Conservation (phyloP, 2,113 vertebrate genomes). For the Otocyon megalotis region DNA sequence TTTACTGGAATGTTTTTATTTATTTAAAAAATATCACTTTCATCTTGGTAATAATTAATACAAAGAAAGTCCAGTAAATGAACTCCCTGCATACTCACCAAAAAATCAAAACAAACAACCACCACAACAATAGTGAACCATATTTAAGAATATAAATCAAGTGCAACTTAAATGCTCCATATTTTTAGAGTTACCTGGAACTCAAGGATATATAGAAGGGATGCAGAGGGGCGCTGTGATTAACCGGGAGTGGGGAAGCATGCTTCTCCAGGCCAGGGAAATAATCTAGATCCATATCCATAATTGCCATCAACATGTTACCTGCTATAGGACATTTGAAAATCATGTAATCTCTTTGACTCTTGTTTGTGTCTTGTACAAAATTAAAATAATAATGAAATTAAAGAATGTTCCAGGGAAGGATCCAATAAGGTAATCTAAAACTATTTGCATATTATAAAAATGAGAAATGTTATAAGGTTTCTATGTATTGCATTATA, state of each 20-base stretch:
- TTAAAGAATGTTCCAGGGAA: background rate
- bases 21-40: background rate
- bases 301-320: background rate
- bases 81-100: background rate
- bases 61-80: background rate
- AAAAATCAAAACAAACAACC: background rate
- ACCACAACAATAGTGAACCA: background rate
- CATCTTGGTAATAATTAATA: background rate
- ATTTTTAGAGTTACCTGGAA: background rate
- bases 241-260: fast-evolving
- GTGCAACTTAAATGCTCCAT: background rate
- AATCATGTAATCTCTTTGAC: background rate
- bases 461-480: background rate
- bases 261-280: background rate
- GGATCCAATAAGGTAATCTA: background rate
- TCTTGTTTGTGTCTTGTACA: background rate
- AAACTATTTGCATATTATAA: background rate
- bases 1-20: background rate
- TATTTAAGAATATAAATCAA: background rate
- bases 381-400: background rate
- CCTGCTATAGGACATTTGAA: background rate
- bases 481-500: background rate
- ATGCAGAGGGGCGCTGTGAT: background rate
- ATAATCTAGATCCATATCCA: background rate
- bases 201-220: background rate